Base-by-base conservation (phyloP, 2,888 invertebrate genomes). In the Drosophila buzzatii region DNA sequence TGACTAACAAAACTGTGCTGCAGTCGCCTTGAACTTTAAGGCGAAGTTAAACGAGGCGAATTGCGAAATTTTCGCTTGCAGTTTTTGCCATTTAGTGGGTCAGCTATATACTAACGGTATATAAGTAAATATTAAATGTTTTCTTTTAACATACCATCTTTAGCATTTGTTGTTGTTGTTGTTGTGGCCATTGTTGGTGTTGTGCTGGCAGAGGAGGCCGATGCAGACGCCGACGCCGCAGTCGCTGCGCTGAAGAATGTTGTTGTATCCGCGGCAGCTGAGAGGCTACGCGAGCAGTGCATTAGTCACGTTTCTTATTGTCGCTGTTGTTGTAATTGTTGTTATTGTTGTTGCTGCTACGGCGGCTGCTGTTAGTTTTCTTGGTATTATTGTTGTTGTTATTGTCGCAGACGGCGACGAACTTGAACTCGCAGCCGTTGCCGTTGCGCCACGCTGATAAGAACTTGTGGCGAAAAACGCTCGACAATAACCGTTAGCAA, bases 221-320 rank as follows among this genome's bases (percentile, higher is more conserved):
- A 77, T n/a, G 70, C 73, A 8, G 78, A 75, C 57, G 72, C 64
- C 39, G 81, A 73, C 60, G 76, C 70, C 16, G 82, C 74, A 33
- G 80, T 51, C 33, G 78, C 85, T 93, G 94, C 94, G 95, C 73
- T 75, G 23, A 82, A 86, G 71, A 86, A 84, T 74, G 87, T 86
- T 66, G 85, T 81, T 94, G 95, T 95, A 85, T 92, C 92, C 94
- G 94, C 95, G 94, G 95, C 95, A 95, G 95, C 96, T 94, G 95
- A 95, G 94, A 95, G 95, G 93, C 95, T 95, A 94, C 96, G 96
- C 94, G 96, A 95, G 94, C 96, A 96, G 94, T 96, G 96, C 96
- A 96, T 96, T 91, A 89, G 89, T 89, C 86, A 89, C 90, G 76
- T 83, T 81, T 76, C 64, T 61, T 57, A 66, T 73, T 80, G 60